phyloP scores from a whole-genome alignment of 2,113 vertebrate species.

The Gadus chalcogrammus region DNA sequence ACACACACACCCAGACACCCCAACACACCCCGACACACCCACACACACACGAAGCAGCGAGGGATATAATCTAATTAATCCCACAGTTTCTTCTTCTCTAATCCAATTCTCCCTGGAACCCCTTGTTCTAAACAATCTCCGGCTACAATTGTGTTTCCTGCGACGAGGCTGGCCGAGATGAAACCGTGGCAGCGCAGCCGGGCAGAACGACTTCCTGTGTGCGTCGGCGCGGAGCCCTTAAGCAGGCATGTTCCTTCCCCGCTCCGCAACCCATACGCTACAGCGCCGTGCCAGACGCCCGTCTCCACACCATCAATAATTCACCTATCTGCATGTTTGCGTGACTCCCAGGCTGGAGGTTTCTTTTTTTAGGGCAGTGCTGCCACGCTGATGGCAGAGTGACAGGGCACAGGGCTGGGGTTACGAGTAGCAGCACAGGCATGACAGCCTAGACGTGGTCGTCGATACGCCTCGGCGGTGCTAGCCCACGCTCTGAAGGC shows the following conservation, averaged over 20 bases:
- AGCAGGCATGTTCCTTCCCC: slow-evolving; percentile 47
- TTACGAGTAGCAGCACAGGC: too few relatives aligned
- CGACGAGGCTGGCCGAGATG: slow-evolving; percentile 36
- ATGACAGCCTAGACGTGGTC: too few relatives aligned
- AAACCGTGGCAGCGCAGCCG: slow-evolving; percentile 31
- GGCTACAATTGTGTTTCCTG: slow-evolving; percentile 25
- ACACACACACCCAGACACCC: background rate
- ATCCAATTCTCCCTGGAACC: slow-evolving; percentile 28
- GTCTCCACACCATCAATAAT: slow-evolving; percentile 54
- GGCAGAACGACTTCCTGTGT: slow-evolving; percentile 32
- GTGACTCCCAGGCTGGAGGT: slow-evolving; percentile 26
- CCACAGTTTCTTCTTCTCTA: slow-evolving; percentile 45
- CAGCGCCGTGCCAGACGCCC: background rate
- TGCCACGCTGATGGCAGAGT: slow-evolving; percentile 14
- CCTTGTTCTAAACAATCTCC: slow-evolving; percentile 30
- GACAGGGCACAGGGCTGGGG: background rate
- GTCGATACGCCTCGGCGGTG: slow-evolving; percentile 9
- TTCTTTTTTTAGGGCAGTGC: slow-evolving; percentile 22
- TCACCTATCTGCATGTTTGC: slow-evolving; percentile 47
- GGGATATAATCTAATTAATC: slow-evolving; percentile 44
- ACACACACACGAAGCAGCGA: slow-evolving; percentile 10
- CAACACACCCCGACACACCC: background rate
- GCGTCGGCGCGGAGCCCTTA: slow-evolving; percentile 20
- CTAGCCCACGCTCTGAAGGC: slow-evolving; percentile 21
- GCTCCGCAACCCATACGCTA: too few relatives aligned